Conservation (phyloP, 2,797 vertebrate species). For the Pagetopsis macropterus region DNA sequence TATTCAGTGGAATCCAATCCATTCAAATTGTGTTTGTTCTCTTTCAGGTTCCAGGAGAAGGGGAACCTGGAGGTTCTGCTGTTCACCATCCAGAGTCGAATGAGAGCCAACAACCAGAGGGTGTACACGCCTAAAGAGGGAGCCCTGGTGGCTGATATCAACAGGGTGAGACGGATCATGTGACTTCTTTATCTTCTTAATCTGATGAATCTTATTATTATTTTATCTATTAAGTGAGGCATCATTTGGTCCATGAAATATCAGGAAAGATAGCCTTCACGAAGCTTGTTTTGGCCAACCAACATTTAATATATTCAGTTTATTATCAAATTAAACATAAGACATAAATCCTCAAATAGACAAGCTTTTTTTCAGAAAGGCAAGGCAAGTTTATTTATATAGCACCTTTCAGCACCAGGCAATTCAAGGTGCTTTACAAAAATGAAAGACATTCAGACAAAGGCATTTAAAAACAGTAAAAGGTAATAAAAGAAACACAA, state of each 20-base stretch:
- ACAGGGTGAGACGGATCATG: conserved; percentile 85
- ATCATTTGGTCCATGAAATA: background rate
- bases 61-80: conserved; percentile 96
- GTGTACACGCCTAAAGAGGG: conserved; percentile 95
- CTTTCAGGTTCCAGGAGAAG: conserved; percentile 94
- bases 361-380: too few relatives aligned
- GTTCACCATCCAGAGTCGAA: conserved; percentile 97
- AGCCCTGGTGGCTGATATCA: conserved; percentile 96
- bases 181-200: too few relatives aligned
- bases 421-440: too few relatives aligned
- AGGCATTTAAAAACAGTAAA: too few relatives aligned
- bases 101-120: conserved; percentile 98
- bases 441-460: too few relatives aligned
- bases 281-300: background rate
- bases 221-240: background rate
- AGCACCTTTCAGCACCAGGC: too few relatives aligned
- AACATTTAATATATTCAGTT: background rate
- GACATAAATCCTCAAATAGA: too few relatives aligned
- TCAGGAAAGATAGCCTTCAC: background rate
- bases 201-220: background rate
- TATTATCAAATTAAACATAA: background rate
- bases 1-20: background rate
- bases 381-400: too few relatives aligned
- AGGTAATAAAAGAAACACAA: too few relatives aligned
- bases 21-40: background rate